Evolutionary conservation across 2,888 invertebrate species (phyloP).

Genomic region (Caenorhabditis sp.): DNA sequence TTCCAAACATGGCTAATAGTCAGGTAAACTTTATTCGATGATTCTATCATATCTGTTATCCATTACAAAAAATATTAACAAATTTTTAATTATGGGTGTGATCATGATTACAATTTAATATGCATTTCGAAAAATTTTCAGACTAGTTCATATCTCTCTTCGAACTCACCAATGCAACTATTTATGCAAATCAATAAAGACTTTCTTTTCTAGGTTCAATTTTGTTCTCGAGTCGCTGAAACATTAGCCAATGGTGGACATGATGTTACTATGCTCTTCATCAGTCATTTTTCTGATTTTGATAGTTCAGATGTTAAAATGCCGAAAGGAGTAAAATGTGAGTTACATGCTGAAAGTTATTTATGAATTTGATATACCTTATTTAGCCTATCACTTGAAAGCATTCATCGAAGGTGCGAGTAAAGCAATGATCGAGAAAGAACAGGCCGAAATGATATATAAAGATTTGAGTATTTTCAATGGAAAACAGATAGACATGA

Average conservation of each 20-base stretch:
- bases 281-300: constrained; percentile 27
- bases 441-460: constrained; percentile 44
- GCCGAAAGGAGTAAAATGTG: constrained; percentile 38
- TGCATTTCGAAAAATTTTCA: too few species aligned
- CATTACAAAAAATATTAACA: neutral
- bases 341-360: neutral
- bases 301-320: constrained; percentile 36
- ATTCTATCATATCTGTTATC: too few species aligned
- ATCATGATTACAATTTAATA: too few species aligned
- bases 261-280: constrained; percentile 53
- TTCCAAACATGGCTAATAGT: constrained; percentile 52
- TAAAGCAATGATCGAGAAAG: constrained; percentile 29
- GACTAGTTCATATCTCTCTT: too few species aligned
- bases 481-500: constrained; percentile 22
- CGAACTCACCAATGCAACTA: too few species aligned
- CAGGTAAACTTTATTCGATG: too few species aligned
- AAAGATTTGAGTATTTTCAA: constrained; percentile 21
- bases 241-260: constrained; percentile 55
- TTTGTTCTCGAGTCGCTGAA: constrained; percentile 54
- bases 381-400: constrained; percentile 19
- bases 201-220: constrained; percentile 55
- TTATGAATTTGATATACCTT: neutral
- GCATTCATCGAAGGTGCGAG: constrained; percentile 27
- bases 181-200: too few species aligned
- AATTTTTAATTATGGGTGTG: too few species aligned